Evolutionary conservation across 2,113 vertebrate species (phyloP).

Genomic region (Hippolais icterina): DNA sequence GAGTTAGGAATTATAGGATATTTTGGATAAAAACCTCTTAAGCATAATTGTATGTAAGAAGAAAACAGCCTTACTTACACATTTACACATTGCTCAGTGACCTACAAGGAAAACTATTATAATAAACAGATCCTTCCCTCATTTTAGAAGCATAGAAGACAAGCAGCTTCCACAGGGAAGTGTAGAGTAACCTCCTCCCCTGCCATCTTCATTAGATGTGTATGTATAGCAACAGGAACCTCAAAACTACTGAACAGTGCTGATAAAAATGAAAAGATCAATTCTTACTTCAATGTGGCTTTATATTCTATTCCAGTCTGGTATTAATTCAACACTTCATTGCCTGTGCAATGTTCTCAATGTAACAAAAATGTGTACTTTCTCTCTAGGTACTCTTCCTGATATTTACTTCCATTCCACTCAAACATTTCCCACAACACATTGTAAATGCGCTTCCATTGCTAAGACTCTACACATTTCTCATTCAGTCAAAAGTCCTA

Average conservation of each 20-base stretch:
- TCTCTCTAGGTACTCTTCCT: background rate
- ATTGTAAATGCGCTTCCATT: background rate
- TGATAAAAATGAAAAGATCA: background rate
- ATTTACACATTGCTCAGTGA: background rate
- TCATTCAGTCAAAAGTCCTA: background rate
- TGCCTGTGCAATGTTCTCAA: background rate
- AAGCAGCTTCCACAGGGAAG: background rate
- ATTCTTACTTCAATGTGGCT: background rate
- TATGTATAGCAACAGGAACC: background rate
- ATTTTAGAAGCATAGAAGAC: background rate
- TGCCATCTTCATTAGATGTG: background rate
- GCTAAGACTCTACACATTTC: background rate
- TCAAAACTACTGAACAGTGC: background rate
- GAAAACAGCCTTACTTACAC: background rate
- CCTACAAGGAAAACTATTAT: background rate
- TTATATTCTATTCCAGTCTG: background rate
- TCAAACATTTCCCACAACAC: background rate
- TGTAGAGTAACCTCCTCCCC: rapidly evolving
- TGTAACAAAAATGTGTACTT: background rate
- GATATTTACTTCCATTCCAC: background rate
- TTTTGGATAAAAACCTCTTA: background rate
- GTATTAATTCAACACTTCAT: background rate
- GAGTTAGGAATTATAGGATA: background rate
- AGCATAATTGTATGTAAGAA: background rate
- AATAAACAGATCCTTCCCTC: background rate